Conservation (phyloP, 2,113 vertebrate species). For the Erythrocercus mccallii region DNA sequence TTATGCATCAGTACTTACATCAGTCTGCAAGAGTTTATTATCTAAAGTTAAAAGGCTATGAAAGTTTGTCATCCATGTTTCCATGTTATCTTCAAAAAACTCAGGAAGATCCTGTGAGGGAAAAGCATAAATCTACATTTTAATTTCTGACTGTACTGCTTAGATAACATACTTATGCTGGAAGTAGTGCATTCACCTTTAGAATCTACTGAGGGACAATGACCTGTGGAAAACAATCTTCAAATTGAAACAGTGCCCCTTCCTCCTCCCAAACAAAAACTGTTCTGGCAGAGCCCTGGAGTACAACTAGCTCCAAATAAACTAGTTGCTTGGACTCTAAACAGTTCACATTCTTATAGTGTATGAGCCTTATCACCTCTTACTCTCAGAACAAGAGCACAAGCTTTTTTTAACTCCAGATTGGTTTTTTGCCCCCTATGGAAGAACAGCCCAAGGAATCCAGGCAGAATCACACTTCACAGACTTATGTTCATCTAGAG, state of each 20-base stretch:
- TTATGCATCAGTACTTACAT: constrained; percentile 87
- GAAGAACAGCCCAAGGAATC: not conserved
- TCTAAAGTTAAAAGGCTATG: constrained; percentile 94
- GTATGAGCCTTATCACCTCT: not conserved
- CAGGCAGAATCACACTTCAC: not conserved
- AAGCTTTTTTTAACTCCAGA: not conserved
- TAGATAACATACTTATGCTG: not conserved
- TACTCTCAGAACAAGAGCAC: not conserved
- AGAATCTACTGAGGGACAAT: not conserved
- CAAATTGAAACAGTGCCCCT: not conserved
- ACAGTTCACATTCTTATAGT: not conserved
- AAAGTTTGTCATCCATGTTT: constrained; percentile 99
- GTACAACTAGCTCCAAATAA: not conserved
- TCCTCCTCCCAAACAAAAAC: not conserved
- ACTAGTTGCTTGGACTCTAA: not conserved
- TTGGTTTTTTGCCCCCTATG: not conserved
- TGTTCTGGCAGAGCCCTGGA: not conserved
- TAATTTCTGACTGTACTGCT: not conserved
- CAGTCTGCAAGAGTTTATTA: constrained; percentile 96
- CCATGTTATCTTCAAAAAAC: constrained; percentile 99
- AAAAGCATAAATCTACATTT: not conserved
- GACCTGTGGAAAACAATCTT: not conserved
- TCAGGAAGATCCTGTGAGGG: constrained; percentile 90
- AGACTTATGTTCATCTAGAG: accelerated
- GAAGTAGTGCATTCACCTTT: not conserved